These are phyloP conservation scores for Strix occidentalis DNA, from an alignment of 2,797 vertebrate species.

Conservation along the genomic window DNA sequence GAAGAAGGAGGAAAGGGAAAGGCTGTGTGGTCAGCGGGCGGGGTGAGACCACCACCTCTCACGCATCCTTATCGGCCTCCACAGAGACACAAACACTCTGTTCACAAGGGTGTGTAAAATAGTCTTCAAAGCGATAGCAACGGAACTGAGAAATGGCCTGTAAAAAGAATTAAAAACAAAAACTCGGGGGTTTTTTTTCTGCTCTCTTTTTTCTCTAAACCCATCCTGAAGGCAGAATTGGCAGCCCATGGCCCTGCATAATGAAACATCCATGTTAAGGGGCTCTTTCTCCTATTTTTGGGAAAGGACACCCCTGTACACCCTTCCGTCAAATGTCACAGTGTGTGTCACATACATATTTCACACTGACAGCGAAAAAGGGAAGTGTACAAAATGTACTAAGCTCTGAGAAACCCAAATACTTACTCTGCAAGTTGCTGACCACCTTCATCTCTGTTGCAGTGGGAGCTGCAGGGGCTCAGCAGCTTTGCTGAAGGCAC, in stretches of 20 bases:
- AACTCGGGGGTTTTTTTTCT: neutral
- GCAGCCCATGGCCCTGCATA: neutral
- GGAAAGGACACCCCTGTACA: neutral
- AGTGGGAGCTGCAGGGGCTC: neutral
- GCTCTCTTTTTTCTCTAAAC: neutral
- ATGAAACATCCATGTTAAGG: neutral
- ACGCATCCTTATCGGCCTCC: constrained; percentile 28
- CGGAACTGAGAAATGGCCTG: neutral
- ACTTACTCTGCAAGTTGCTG: neutral
- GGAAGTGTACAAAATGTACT: neutral
- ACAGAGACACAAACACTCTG: neutral
- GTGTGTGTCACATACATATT: neutral
- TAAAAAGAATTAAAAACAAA: neutral
- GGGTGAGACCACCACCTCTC: neutral
- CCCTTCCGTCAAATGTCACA: neutral
- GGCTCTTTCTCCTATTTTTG: neutral
- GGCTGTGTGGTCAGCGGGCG: neutral
- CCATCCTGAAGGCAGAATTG: neutral
- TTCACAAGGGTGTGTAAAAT: neutral
- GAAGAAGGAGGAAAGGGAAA: neutral
- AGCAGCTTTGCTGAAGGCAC: neutral
- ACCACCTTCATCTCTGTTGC: neutral
- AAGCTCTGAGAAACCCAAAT: neutral
- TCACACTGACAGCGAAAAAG: neutral
- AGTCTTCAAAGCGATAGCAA: constrained; percentile 40